These are phyloP conservation scores for Burhinus oedicnemus DNA, from an alignment of 2,113 vertebrate species.

Conservation along the genomic window DNA sequence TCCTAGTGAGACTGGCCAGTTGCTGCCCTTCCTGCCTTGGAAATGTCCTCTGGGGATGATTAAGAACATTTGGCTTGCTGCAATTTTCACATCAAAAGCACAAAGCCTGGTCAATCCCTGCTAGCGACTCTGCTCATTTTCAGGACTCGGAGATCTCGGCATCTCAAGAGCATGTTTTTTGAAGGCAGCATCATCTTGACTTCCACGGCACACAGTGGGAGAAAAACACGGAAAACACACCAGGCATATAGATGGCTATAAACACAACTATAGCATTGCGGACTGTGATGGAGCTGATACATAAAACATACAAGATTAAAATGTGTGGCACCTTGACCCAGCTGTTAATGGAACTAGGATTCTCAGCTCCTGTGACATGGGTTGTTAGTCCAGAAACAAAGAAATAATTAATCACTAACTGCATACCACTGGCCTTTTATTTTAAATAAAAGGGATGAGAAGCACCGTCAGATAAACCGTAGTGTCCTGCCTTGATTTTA, in stretches of 20 bases:
- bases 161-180: neutral
- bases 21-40: neutral
- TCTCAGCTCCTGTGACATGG: neutral
- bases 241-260: neutral
- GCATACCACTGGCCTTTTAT: neutral
- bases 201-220: neutral
- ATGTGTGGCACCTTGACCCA: neutral
- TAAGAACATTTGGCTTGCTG: neutral
- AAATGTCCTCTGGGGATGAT: neutral
- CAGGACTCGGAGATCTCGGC: neutral
- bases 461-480: neutral
- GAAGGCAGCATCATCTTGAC: neutral
- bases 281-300: neutral
- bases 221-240: neutral
- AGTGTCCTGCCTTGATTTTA: neutral
- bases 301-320: constrained; percentile 27
- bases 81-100: neutral
- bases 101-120: neutral
- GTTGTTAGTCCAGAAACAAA: neutral
- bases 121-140: neutral
- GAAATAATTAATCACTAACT: constrained; percentile 23
- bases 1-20: neutral
- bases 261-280: neutral
- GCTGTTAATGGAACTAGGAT: neutral
- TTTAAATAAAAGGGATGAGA: neutral